Base-by-base conservation (phyloP, 2,797 vertebrate genomes). In the Acrocephalus scirpaceus region DNA sequence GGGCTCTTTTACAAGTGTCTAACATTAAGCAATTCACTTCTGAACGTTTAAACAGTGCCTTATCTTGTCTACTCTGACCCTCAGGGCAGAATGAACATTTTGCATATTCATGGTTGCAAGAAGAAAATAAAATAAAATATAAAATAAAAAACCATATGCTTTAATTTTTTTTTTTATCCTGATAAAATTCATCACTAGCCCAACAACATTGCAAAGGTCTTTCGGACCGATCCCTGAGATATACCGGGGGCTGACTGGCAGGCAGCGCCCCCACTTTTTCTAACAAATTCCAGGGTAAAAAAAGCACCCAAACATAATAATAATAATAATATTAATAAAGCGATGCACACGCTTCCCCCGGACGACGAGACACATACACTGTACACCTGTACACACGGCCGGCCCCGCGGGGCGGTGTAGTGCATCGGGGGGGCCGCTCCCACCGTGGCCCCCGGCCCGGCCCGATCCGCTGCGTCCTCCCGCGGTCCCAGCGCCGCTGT, bases 381-480 rank as follows among this genome's bases (percentile, higher is more conserved):
- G 95, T 95, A 91, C 95, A 94, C 76, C 93, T 97, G 96, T 96
- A 97, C 95, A 97, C 91, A 92, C 47, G 91, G 87, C 89, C 56
- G 57, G 80, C 86, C 90, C 67, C 30, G 34, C n/a, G 57, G 90
- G 90, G 94, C 85, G 34, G 78, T 82, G 87, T 56, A 92, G 95
- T 90, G 94, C 90, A 77, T 86, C 42, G 42, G 23, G 38, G 60
- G 60, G 45, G 32, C 10, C 26, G 12, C 47, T 88, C 56, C 67
- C 75, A 4, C 71, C 16, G 66, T 2, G 36, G 5, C 61, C 57
- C 64, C 58, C 21, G 47, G 65, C 53, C 58, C 45, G 83, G 93
- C 61, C 74, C 53, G 29, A 15, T 66, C 65, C 51, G 16, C 72
- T 5, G 50, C 50, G 26, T n/a, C 48, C 76, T 65, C 54, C 89